Conservation (phyloP, 2,797 vertebrate genomes). For the Perodicticus potto region DNA sequence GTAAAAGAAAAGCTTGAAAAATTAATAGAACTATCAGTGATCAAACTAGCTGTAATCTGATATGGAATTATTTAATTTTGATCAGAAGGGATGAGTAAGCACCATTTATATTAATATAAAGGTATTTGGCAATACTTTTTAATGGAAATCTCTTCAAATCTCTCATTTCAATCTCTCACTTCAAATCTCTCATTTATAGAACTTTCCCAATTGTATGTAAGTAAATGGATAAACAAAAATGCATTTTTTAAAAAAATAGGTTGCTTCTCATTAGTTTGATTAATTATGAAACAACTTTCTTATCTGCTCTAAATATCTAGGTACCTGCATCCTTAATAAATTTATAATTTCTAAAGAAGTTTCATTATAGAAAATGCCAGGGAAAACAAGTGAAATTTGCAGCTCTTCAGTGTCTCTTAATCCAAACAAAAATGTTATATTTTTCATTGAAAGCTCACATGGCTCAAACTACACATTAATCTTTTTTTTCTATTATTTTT, state of each 20-base stretch:
- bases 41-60: slow-evolving; percentile 70
- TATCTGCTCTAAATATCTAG: not conserved
- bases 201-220: not conserved
- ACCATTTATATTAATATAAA: slow-evolving; percentile 67
- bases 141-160: slow-evolving; percentile 63
- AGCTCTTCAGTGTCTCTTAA: not conserved
- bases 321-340: not conserved
- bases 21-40: slow-evolving; percentile 81
- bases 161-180: slow-evolving; percentile 9
- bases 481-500: no score
- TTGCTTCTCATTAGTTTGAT: not conserved
- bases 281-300: not conserved
- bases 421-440: not conserved
- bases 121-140: slow-evolving; percentile 70
- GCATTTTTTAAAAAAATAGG: not conserved
- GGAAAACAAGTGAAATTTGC: not conserved
- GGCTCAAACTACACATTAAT: not conserved
- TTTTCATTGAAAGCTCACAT: not conserved
- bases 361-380: not conserved
- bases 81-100: slow-evolving; percentile 67
- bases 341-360: not conserved
- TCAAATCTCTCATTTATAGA: slow-evolving; percentile 4
- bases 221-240: not conserved
- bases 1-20: slow-evolving; percentile 85
- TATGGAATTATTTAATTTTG: slow-evolving; percentile 69